Evolutionary conservation across 2,113 vertebrate genomes (phyloP).

Genomic region (Aleadryas rufinucha): DNA sequence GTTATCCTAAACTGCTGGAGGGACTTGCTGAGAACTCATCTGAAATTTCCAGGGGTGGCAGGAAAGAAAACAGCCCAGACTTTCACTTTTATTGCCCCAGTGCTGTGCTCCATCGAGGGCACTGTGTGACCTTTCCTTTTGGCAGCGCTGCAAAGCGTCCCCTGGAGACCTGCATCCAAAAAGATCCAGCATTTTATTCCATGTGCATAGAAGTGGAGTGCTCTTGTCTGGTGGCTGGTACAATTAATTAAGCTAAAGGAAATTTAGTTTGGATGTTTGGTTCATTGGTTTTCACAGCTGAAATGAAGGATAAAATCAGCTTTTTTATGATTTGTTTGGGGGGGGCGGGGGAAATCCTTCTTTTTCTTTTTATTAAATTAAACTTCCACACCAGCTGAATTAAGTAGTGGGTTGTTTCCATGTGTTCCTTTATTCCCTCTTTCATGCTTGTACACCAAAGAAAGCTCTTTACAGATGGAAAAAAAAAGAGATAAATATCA

Average conservation of each 20-base stretch:
- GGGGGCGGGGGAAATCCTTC: accelerated
- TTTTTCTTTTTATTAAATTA: neutral
- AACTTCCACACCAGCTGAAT: neutral
- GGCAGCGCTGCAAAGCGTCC: neutral
- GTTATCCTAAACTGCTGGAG: neutral
- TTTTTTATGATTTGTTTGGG: neutral
- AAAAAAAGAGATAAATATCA: neutral
- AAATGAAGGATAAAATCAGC: neutral
- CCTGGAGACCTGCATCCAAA: neutral
- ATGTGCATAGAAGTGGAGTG: neutral
- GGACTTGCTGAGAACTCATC: neutral
- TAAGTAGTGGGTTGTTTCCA: neutral
- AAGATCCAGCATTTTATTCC: neutral
- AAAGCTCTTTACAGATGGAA: neutral
- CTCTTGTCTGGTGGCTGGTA: neutral
- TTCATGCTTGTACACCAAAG: neutral
- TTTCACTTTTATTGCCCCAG: neutral
- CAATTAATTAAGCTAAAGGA: constrained; percentile 9
- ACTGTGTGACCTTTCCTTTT: neutral
- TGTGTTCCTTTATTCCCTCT: neutral
- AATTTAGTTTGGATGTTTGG: neutral
- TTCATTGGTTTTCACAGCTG: neutral
- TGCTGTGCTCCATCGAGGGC: neutral
- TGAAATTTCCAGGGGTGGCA: neutral
- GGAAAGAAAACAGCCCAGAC: neutral